Base-by-base conservation (phyloP, 35 echinoderm and acorn worm species). In the Strongylocentrotus purpuratus region DNA sequence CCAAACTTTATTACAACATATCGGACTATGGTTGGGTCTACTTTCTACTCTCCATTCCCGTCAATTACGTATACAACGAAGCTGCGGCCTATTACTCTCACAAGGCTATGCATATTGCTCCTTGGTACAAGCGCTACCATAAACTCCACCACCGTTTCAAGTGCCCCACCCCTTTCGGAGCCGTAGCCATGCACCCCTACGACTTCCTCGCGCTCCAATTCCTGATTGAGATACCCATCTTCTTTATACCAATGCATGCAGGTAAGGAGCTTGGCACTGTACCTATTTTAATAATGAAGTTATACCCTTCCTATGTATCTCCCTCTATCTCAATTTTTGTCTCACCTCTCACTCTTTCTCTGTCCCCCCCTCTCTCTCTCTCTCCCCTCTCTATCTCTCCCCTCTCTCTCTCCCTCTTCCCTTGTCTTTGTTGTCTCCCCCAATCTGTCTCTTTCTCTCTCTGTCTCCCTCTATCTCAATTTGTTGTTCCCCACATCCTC, bases 61-160 rank as follows among this genome's bases (percentile, higher is more conserved):
- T 88, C 2, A 88, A 87, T 14, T 95, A 87, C 86, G 18, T 95
- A 7, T 95, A 87, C 86, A 87, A 87, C 33, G 94, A 95, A 47
- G 94, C 94, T 25, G 61, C 86, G 4, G 78, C 94, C 86, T 95
- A 58, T 59, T 87, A 87, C 47, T 46, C 94, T 25, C 86, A 88
- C 85, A 95, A 87, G 46, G 25, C 71, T 13, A 87, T 95, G 78
- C 94, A 95, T n/a, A 12, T 18, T 32, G 32, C 61, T 9, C 15
- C 31, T 13, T 95, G 71, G 78, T 95, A 95, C 18, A 95, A 95
- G 85, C 31, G 94, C 22, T 87, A 87, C 85, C 94, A 95, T 33
- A 95, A 95, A 31, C 46, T 50, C 47, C 94, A 95, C 86, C 94
- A 95, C 86, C 94, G 94, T 3, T 95, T 87, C 85, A 86, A 95